Base-by-base conservation (phyloP, 53 echinoderm and acorn worm species). In the Antedon mediterranea region DNA sequence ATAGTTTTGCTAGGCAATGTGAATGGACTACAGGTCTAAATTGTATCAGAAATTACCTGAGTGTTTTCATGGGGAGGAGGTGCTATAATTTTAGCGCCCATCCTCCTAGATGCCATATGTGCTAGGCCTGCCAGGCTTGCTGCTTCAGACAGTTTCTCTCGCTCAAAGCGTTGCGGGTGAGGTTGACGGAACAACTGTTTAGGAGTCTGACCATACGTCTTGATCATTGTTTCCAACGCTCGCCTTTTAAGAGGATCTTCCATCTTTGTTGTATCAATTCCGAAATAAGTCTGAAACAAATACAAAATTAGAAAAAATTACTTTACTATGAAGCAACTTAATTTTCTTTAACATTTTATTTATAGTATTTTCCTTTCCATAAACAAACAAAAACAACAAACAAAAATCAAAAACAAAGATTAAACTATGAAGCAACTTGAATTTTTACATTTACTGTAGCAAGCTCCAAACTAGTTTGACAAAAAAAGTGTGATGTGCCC, bases 121-220 rank as follows among this genome's bases (percentile, higher is more conserved):
- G 57, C 57, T 57, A 57, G 57, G 9, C 57, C 73, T 31, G 43
- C 84, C 43, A 84, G 29, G 28, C 73, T 75, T 20, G 79, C 78
- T 43, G 43, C 79, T 32, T 84, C 79, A 0, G 82, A 79, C 75
- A 78, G 72, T 42, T 78, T 73, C 71, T 89, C 92, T 0, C 31
- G 72, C 31, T 89, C 92, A 29, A 74, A 15, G 4, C 88, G 74
- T 44, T 84, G 76, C 0, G 89, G 90, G 76, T 97, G 97, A 31
- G 87, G 88, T 75, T 79, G 76, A 77, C 82, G 74, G 83, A 97
- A 97, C 30, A 97, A 81, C 81, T 92, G 97, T 79, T 90, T 92
- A 70, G 97, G 97, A 0, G 97, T 97, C 83, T 97, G 97, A 7
- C 97, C 97, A 72, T 97, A 97, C 30, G 97, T 97, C 86, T 97